These are phyloP conservation scores for Monoplex corrugatus DNA, from an alignment of 2,888 invertebrate species.

Conservation along the genomic window DNA sequence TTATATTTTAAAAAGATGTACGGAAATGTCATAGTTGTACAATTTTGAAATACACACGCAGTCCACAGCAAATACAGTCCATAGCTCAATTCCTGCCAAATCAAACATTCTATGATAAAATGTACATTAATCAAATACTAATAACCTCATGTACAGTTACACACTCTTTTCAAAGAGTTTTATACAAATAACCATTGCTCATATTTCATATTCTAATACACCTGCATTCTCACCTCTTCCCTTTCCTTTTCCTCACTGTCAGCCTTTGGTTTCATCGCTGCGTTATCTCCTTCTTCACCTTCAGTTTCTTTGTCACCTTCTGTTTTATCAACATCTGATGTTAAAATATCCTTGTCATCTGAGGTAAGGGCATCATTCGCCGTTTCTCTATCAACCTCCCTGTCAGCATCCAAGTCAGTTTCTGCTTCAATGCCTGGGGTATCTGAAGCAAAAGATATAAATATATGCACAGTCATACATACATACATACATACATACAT, in stretches of 20 bases:
- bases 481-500: not conserved
- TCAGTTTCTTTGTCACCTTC: not conserved
- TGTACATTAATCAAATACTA: too few species aligned
- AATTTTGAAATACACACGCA: too few species aligned
- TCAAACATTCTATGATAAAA: too few species aligned
- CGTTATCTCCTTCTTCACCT: not conserved
- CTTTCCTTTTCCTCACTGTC: not conserved
- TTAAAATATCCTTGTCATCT: not conserved
- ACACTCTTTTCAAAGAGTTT: too few species aligned
- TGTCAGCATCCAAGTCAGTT: not conserved
- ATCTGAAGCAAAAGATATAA: not conserved
- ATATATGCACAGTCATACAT: not conserved
- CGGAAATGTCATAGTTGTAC: too few species aligned
- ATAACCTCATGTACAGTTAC: too few species aligned
- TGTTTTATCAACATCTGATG: not conserved
- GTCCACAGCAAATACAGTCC: too few species aligned
- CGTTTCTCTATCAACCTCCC: not conserved
- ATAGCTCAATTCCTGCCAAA: too few species aligned
- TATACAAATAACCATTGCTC: too few species aligned
- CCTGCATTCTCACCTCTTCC: not conserved
- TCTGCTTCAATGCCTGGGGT: conserved; percentile 3
- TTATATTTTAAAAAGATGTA: too few species aligned
- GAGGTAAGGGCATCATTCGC: not conserved
- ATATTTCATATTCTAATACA: not conserved
- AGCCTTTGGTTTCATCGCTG: not conserved